phyloP scores from a whole-genome alignment of 2,113 vertebrate genomes.

The Pycnonotus jocosus region DNA sequence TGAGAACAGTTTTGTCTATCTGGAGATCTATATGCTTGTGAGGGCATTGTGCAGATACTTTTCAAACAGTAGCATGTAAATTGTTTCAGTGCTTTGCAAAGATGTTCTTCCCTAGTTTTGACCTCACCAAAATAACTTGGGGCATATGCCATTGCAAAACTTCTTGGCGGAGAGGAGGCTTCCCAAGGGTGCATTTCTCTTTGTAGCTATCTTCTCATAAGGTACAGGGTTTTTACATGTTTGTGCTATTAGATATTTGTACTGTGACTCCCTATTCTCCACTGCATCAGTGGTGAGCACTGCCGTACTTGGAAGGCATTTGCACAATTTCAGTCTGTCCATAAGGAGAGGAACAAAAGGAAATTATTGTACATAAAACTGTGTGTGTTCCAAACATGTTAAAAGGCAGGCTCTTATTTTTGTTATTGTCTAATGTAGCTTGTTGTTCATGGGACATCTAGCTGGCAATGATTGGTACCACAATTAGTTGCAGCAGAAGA shows the following conservation, averaged over 20 bases:
- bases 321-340: background rate
- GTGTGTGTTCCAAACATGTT: background rate
- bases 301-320: background rate
- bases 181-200: background rate
- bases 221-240: background rate
- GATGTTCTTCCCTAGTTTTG: background rate
- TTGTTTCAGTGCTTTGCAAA: background rate
- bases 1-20: background rate
- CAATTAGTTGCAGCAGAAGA: background rate
- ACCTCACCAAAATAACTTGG: background rate
- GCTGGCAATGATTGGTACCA: background rate
- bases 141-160: background rate
- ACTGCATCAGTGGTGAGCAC: background rate
- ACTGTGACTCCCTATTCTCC: background rate
- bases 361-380: background rate
- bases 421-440: background rate
- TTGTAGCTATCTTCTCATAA: background rate
- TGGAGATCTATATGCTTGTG: background rate
- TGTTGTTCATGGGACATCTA: background rate
- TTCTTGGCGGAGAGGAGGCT: background rate
- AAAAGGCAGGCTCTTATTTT: background rate
- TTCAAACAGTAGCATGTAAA: background rate
- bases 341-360: conserved; percentile 17
- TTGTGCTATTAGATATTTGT: background rate
- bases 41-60: background rate